These are phyloP conservation scores for Unio delphinus DNA, from an alignment of 2,888 invertebrate genomes.

Conservation along the genomic window DNA sequence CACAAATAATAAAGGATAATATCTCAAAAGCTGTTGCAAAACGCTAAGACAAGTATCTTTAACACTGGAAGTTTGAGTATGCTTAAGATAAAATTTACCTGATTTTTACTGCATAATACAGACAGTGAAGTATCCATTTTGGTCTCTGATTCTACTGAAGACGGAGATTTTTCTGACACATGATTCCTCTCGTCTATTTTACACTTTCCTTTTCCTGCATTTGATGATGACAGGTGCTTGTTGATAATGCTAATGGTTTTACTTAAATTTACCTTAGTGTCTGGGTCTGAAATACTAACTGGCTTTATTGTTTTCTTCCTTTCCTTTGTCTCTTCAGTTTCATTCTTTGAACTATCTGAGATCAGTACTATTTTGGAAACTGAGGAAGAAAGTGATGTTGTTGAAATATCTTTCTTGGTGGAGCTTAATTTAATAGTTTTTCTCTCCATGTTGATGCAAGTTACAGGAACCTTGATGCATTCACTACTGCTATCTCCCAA, in stretches of 20 bases:
- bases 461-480: constrained; percentile 59
- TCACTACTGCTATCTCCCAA: constrained; percentile 21
- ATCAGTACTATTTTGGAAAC: too few relatives aligned
- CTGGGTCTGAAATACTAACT: constrained; percentile 4
- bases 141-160: too few relatives aligned
- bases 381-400: too few relatives aligned
- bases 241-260: constrained; percentile 3
- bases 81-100: too few relatives aligned
- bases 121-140: too few relatives aligned
- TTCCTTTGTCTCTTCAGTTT: not conserved
- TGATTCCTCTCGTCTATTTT: too few relatives aligned
- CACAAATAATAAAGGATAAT: too few relatives aligned
- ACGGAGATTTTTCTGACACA: too few relatives aligned
- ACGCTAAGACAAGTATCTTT: too few relatives aligned
- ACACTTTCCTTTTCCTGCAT: not conserved
- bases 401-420: constrained; percentile 4
- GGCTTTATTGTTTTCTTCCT: constrained; percentile 4
- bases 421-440: constrained; percentile 57
- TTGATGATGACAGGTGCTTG: not conserved
- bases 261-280: not conserved
- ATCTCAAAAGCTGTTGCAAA: too few relatives aligned
- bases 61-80: too few relatives aligned
- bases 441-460: constrained; percentile 53
- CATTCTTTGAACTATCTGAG: not conserved
- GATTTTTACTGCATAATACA: too few relatives aligned